Conservation (phyloP, 2,888 invertebrate species). For the Harpagoxenus sublaevis region DNA sequence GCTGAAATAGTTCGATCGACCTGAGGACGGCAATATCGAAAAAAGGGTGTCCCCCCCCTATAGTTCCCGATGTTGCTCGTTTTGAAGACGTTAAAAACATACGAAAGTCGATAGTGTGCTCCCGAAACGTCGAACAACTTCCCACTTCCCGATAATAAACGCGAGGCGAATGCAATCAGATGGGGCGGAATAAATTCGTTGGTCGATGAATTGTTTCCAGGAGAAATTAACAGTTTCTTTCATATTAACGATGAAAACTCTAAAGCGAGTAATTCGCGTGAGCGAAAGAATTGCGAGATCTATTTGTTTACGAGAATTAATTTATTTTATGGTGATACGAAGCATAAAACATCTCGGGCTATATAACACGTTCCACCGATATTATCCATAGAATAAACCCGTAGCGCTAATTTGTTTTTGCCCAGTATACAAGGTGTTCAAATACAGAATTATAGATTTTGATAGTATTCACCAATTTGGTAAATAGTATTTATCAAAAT, state of each 20-base stretch:
- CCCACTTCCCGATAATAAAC: slow-evolving; percentile 3
- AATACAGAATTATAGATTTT: neutral
- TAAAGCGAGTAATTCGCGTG: neutral
- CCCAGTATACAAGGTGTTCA: neutral
- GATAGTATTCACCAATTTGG: neutral
- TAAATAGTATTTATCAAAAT: neutral
- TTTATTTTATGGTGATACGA: slow-evolving; percentile 5
- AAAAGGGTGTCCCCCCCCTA: slow-evolving; percentile 22
- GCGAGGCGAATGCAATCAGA: neutral
- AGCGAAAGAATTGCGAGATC: neutral
- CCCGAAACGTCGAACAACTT: slow-evolving; percentile 20
- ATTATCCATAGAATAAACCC: neutral
- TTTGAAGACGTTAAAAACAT: slow-evolving; percentile 30
- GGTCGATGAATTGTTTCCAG: slow-evolving; percentile 1
- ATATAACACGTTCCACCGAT: neutral
- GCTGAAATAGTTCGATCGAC: slow-evolving; percentile 64
- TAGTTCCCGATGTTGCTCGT: slow-evolving; percentile 35
- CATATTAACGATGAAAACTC: neutral
- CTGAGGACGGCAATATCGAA: slow-evolving; percentile 46
- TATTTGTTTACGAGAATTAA: neutral
- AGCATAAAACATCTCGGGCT: neutral
- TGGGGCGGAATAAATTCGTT: slow-evolving; percentile 16
- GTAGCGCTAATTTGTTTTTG: neutral
- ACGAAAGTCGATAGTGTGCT: slow-evolving; percentile 26
- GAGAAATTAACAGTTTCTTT: neutral